Percentiles rank a stretch among this genome's conserved stretches.
These are phyloP conservation scores for Camponotus vicinus DNA, from an alignment of 1,140 invertebrate genomes.

Conservation along the genomic window DNA sequence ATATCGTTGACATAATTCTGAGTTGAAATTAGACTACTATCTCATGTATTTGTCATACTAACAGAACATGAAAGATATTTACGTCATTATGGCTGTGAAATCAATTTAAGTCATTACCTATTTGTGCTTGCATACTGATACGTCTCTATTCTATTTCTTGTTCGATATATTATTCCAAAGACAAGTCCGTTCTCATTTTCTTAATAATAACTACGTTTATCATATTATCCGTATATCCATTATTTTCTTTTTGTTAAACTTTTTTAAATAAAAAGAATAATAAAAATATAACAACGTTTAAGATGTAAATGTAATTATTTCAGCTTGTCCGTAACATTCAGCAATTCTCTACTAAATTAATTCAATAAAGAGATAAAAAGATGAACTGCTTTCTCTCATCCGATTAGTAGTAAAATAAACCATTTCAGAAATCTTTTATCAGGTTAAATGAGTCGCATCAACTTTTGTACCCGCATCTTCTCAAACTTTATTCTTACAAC, in stretches of 20 bases:
- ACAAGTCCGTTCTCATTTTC: neutral
- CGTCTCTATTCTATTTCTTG: neutral
- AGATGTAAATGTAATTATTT: neutral
- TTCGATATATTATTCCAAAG: neutral
- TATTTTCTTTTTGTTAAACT: neutral
- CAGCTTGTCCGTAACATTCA: neutral
- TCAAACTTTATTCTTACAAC: neutral
- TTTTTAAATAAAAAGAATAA: neutral
- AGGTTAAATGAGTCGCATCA: neutral
- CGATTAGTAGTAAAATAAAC: neutral
- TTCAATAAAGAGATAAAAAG: neutral
- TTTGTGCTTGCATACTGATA: neutral
- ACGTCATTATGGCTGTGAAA: neutral
- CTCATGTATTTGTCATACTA: neutral
- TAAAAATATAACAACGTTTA: neutral
- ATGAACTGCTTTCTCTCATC: neutral
- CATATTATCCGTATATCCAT: neutral
- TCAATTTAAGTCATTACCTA: neutral
- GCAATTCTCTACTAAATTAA: neutral
- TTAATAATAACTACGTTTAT: neutral
- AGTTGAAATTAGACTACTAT: neutral
- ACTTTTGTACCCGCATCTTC: slow-evolving; percentile 29
- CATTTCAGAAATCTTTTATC: neutral
- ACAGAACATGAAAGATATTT: neutral
- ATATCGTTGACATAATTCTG: neutral